Evolutionary conservation across 1,140 invertebrate species (phyloP), one percentile per base, ranked within the genome.

Genomic region (Chlorops oryzae): DNA sequence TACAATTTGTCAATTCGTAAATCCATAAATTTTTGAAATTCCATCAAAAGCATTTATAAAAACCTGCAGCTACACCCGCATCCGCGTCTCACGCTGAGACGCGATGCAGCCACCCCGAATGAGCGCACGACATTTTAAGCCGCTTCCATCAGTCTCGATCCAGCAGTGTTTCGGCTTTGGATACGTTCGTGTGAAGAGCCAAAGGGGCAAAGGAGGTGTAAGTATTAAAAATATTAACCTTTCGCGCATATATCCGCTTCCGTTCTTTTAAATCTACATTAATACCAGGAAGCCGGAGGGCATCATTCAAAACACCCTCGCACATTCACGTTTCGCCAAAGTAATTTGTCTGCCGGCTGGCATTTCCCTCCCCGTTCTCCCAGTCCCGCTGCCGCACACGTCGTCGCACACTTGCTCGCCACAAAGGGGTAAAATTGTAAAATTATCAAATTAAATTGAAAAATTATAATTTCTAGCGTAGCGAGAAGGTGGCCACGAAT

Each of bases 221-320:
- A n/a, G n/a, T n/a, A n/a, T n/a, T n/a, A 45, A 45, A 15, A 20
- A 45, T 23, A 45, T 45, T 45, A 45, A 45, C 42, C 42, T 45
- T 45, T 45, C 42, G 42, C 42, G 42, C 42, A 45, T 45, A 45
- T 45, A 45, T 45, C 42, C 42, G 42, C 42, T 45, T 45, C 42
- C 42, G 25, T 28, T 17, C 5, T 32, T 45, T 45, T 45, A n/a
- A 13, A 28, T 21, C n/a, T 43, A 43, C 25, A 13, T 18, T 21
- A 25, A 45, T 15, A 20, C 25, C 25, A 3, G 12, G 34, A 6
- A 21, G 41, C 41, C 28, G 18, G 28, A 13, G 23, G 10, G n/a
- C n/a, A n/a, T n/a, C n/a, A n/a, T n/a, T n/a, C n/a, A n/a, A n/a
- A n/a, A n/a, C n/a, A n/a, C n/a, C n/a, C n/a, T n/a, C n/a, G 12